Evolutionary conservation across 2,113 vertebrate species (phyloP).

Genomic region (Sturnira hondurensis): DNA sequence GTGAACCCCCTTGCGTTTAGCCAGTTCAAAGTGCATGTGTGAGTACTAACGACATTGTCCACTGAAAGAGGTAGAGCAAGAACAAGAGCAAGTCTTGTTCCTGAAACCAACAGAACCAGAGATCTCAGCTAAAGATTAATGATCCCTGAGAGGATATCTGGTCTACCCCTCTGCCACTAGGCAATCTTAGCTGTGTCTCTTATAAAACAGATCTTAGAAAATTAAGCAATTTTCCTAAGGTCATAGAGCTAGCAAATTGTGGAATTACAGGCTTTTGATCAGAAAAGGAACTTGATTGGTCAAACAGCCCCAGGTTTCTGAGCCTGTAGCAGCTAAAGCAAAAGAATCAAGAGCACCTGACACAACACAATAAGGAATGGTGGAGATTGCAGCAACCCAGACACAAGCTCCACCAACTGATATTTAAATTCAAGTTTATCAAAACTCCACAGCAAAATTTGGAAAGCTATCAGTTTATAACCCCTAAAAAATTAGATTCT

Average conservation of each 20-base stretch:
- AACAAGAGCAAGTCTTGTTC: background rate
- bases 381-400: background rate
- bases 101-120: background rate
- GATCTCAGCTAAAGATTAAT: background rate
- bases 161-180: background rate
- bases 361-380: background rate
- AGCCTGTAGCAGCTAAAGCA: background rate
- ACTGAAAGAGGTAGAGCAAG: background rate
- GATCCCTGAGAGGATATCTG: background rate
- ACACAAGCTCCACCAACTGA: background rate
- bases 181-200: background rate
- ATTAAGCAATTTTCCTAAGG: background rate
- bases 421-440: background rate
- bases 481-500: background rate
- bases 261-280: background rate
- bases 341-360: background rate
- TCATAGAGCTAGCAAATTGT: background rate
- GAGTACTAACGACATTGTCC: background rate
- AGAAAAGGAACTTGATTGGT: background rate
- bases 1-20: background rate
- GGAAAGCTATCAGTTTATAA: background rate
- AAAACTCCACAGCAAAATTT: background rate
- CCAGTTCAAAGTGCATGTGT: background rate
- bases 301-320: background rate
- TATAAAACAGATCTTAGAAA: background rate